phyloP scores from a whole-genome alignment of 1,140 invertebrate species.

The Hypsibius dujardini region DNA sequence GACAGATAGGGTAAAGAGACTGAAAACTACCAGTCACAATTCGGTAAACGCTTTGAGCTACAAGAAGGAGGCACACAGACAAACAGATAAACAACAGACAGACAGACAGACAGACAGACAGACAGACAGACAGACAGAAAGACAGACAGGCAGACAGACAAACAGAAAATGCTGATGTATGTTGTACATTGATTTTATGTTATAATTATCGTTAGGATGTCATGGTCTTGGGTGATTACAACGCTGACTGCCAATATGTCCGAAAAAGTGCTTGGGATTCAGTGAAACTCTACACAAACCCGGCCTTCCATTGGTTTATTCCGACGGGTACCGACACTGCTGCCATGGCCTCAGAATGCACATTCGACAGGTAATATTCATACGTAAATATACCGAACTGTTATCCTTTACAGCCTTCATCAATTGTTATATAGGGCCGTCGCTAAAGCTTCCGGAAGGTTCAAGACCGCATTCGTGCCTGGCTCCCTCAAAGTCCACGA shows the following conservation, averaged over 20 bases:
- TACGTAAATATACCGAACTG: background rate
- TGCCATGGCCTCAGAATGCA: constrained; percentile 13
- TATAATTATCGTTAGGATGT: background rate
- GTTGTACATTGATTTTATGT: too few species aligned
- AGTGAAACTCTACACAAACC: background rate
- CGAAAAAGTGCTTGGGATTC: background rate
- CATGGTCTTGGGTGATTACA: constrained; percentile 12
- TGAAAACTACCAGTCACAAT: too few species aligned
- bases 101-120: too few species aligned
- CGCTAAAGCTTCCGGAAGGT: background rate
- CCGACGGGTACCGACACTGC: constrained; percentile 2
- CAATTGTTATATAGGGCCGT: background rate
- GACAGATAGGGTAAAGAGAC: too few species aligned
- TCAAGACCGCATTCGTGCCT: background rate
- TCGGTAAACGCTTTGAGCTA: too few species aligned
- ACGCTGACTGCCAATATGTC: constrained; percentile 15
- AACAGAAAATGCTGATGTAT: too few species aligned
- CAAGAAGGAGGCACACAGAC: too few species aligned
- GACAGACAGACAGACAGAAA: too few species aligned
- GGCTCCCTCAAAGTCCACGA: background rate
- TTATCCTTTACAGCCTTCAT: background rate
- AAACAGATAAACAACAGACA: too few species aligned
- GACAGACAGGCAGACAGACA: too few species aligned
- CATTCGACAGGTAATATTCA: constrained; percentile 5
- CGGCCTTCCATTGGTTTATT: background rate